Percentiles rank a stretch among this genome's conserved stretches.
Evolutionary conservation across 2,113 vertebrate species (phyloP).

Genomic region (Cygnus atratus): DNA sequence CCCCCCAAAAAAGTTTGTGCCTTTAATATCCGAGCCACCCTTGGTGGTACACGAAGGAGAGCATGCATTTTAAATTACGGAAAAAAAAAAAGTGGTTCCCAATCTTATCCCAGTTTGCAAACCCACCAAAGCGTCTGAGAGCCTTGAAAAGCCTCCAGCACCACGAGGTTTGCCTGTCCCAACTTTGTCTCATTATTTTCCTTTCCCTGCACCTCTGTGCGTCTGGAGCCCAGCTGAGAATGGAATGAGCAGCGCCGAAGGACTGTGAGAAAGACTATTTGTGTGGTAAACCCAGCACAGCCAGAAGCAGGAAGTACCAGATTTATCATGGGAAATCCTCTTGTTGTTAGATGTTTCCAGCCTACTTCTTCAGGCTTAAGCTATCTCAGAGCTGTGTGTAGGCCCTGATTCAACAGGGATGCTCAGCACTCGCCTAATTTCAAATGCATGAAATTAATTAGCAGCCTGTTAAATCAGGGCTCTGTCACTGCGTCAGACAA

Average conservation of each 20-base stretch:
- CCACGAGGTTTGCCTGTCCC: slow-evolving; percentile 49
- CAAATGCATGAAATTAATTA: slow-evolving; percentile 49
- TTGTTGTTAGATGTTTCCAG: slow-evolving; percentile 65
- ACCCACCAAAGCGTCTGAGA: slow-evolving; percentile 52
- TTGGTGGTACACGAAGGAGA: slow-evolving; percentile 35
- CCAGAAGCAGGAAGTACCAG: slow-evolving; percentile 69
- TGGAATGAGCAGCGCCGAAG: slow-evolving; percentile 51
- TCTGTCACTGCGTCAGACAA: slow-evolving; percentile 27
- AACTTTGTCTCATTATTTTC: slow-evolving; percentile 55
- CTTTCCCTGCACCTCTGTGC: slow-evolving; percentile 47
- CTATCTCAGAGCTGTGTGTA: slow-evolving; percentile 4
- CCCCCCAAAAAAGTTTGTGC: background rate
- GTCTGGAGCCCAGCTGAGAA: slow-evolving; percentile 73
- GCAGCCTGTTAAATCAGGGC: slow-evolving; percentile 16
- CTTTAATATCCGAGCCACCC: slow-evolving; percentile 53
- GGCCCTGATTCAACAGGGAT: background rate
- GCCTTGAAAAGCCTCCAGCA: slow-evolving; percentile 63
- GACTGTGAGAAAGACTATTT: slow-evolving; percentile 65
- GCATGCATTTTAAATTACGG: slow-evolving; percentile 63
- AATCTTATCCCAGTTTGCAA: slow-evolving; percentile 60
- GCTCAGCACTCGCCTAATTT: slow-evolving; percentile 18
- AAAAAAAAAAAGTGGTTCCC: slow-evolving; percentile 7
- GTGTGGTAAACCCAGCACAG: slow-evolving; percentile 68
- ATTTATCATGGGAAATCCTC: slow-evolving; percentile 72
- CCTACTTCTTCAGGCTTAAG: slow-evolving; percentile 45